Conservation (phyloP, 2,888 invertebrate species). For the Caenorhabditis sp. region DNA sequence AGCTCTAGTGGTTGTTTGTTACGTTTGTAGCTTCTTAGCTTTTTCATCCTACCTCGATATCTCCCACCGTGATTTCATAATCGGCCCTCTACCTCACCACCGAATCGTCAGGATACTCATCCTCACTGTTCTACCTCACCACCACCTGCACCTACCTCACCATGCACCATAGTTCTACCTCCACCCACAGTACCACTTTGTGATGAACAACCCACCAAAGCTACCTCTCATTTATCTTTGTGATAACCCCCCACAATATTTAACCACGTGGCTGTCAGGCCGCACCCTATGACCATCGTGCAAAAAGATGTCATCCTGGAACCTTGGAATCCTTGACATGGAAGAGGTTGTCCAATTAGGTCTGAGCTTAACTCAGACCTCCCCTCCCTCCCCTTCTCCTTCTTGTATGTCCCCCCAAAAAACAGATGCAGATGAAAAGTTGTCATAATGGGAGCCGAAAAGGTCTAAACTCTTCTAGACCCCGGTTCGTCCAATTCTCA, state of each 20-base stretch:
- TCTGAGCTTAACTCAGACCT: too few species aligned
- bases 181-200: not conserved
- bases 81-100: not conserved
- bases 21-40: constrained; percentile 1
- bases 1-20: constrained; percentile 41
- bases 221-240: constrained; percentile 19
- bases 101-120: not conserved
- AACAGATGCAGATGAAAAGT: too few species aligned
- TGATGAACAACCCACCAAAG: constrained; percentile 17
- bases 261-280: too few species aligned
- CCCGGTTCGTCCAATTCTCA: too few species aligned
- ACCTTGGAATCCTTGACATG: too few species aligned
- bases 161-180: constrained; percentile 9
- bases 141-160: too few species aligned
- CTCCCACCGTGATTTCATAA: constrained; percentile 4
- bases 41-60: constrained; percentile 24
- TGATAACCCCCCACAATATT: not conserved
- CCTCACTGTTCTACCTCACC: too few species aligned
- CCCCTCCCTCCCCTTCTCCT: not conserved
- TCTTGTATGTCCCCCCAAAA: not conserved
- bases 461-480: too few species aligned
- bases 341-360: too few species aligned
- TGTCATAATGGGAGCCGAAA: too few species aligned
- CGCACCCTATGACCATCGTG: too few species aligned
- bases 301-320: too few species aligned